Percentiles rank a stretch among this genome's conserved stretches.
phyloP scores from a whole-genome alignment of 1,140 invertebrate genomes.

The Melipona quadrifasciata region DNA sequence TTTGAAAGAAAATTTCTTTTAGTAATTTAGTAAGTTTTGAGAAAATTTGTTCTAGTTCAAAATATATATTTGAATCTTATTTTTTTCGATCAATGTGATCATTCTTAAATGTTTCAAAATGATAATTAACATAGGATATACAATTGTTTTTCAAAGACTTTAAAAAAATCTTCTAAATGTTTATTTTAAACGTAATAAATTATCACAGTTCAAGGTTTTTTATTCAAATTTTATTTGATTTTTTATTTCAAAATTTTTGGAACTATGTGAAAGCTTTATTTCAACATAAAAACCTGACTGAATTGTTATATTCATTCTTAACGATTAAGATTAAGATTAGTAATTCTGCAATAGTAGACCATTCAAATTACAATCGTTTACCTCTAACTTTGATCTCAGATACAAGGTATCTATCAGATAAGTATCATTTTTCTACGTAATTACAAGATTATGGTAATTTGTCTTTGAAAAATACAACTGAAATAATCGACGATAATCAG shows the following conservation, averaged over 20 bases:
- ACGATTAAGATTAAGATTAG: neutral
- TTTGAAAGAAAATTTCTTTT: too few relatives aligned
- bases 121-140: too few relatives aligned
- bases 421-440: neutral
- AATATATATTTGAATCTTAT: too few relatives aligned
- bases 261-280: neutral
- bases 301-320: neutral
- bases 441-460: neutral
- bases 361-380: neutral
- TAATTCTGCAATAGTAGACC: neutral
- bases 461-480: neutral
- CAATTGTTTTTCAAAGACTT: too few relatives aligned
- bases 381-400: neutral
- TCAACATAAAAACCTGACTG: neutral
- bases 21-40: too few relatives aligned
- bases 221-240: too few relatives aligned
- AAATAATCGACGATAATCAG: neutral
- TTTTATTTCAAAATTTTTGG: neutral
- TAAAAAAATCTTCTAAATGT: too few relatives aligned
- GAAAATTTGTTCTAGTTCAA: too few relatives aligned
- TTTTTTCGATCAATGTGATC: too few relatives aligned
- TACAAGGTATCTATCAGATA: neutral
- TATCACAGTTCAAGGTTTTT: too few relatives aligned
- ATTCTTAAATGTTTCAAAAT: too few relatives aligned
- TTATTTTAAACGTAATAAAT: too few relatives aligned